A percentile compares a stretch with the other conserved stretches of the same genome.
These are phyloP conservation scores for Spodoptera exigua DNA, from an alignment of 2,888 invertebrate species.

Conservation along the genomic window DNA sequence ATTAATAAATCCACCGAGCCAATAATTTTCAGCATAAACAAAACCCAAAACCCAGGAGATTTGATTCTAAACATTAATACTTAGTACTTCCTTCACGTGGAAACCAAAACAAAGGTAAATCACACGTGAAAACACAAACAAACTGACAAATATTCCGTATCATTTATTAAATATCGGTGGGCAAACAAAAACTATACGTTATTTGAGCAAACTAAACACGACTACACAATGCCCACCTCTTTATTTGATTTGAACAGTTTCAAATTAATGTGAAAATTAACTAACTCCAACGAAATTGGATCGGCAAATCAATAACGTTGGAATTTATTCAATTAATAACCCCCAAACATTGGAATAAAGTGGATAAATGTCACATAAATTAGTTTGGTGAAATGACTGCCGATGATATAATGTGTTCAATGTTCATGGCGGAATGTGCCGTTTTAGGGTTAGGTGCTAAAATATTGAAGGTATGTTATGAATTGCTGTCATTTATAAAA, in stretches of 20 bases:
- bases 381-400: conserved; percentile 58
- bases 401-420: conserved; percentile 60
- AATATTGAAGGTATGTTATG: conserved; percentile 17
- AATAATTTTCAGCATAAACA: conserved; percentile 14
- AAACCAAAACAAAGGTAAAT: conserved; percentile 10
- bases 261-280: conserved; percentile 59
- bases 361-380: conserved; percentile 68
- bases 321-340: conserved; percentile 68
- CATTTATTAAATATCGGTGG: conserved; percentile 30
- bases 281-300: conserved; percentile 46
- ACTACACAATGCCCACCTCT: conserved; percentile 7
- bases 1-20: conserved; percentile 3
- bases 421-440: conserved; percentile 40
- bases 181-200: conserved; percentile 39
- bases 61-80: conserved; percentile 21
- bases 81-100: conserved; percentile 11
- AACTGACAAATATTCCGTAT: conserved; percentile 21
- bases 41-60: conserved; percentile 16
- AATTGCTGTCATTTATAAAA: conserved; percentile 4
- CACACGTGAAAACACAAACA: conserved; percentile 22
- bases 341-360: conserved; percentile 56
- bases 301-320: conserved; percentile 58
- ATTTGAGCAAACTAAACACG: conserved; percentile 38
- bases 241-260: conserved; percentile 38
- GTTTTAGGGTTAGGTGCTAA: conserved; percentile 23